Base-by-base conservation (phyloP, 2,797 vertebrate species). In the Sarcophilus harrisii region DNA sequence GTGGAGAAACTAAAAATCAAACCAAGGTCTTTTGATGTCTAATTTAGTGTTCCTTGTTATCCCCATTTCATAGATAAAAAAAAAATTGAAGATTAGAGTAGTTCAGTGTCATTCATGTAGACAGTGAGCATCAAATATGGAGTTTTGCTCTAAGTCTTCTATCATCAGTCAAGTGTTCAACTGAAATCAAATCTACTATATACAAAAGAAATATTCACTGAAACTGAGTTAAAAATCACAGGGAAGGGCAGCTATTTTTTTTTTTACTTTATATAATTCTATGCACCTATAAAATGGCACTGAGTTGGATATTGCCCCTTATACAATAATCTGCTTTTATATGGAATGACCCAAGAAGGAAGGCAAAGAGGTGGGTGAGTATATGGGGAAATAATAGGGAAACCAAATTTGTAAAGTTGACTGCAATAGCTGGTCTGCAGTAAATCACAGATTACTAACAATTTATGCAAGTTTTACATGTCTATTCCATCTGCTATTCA, bases 391-490 rank as follows among this genome's bases (percentile, higher is more conserved):
- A 96, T 98, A 98, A 98, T 98, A 98, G 98, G 97, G 98, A 97
- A 97, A 97, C 96, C 95, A 96, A 98, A 98, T 98, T 98, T 98
- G 98, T 98, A 98, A 99, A 99, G 98, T 99, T 98, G 98, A 98
- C 98, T 98, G 98, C 98, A 97, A 98, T 98, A 98, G 98, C 98
- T 98, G 98, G 98, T 99, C 98, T 98, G 97, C 98, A 98, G 98
- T 98, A 99, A 98, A 98, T 99, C 98, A 98, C 98, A 98, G 98
- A 99, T 99, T 99, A 98, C 98, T 99, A 99, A 99, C 98, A 99
- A 99, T 98, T 99, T 98, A 98, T 99, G 98, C 98, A 98, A 99
- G 99, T 99, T 99, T 98, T 98, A 98, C 98, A 99, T 99, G 98
- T 96, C 98, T 98, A 97, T 98, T 98, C 99, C 99, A 99, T 99